Evolutionary conservation across 1,140 invertebrate species (phyloP).

Genomic region (Zaprionus ornatus): DNA sequence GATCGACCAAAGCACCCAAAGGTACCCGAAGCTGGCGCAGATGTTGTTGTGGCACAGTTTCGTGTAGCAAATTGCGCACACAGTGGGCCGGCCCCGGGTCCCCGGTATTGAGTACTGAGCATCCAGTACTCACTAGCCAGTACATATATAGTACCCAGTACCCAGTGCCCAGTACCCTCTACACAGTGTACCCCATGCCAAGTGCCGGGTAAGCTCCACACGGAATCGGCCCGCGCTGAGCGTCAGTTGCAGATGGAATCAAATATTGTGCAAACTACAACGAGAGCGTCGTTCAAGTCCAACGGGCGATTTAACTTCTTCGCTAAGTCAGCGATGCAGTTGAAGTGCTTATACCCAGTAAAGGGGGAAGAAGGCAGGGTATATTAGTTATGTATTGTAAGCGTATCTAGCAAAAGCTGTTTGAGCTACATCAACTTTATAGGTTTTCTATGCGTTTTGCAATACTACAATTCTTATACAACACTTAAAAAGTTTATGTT

Average conservation of each 20-base stretch:
- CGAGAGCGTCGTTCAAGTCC: slow-evolving; percentile 70
- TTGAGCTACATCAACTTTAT: no score
- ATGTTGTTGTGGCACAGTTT: slow-evolving; percentile 72
- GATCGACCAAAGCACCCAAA: slow-evolving; percentile 51
- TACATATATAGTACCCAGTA: not conserved
- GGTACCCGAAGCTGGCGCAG: slow-evolving; percentile 34
- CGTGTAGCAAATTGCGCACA: slow-evolving; percentile 80
- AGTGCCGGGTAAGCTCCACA: not conserved
- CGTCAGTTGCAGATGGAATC: slow-evolving; percentile 71
- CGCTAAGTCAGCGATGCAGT: slow-evolving; percentile 40
- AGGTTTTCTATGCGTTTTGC: no score
- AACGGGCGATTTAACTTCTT: slow-evolving; percentile 58
- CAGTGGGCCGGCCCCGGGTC: slow-evolving; percentile 65
- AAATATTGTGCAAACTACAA: slow-evolving; percentile 82
- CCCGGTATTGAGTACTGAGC: slow-evolving; percentile 30
- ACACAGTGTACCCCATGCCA: not conserved
- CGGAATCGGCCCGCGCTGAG: not conserved
- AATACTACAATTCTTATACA: no score
- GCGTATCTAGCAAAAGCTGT: no score
- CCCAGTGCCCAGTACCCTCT: not conserved
- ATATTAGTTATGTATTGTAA: not conserved
- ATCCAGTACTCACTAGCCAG: slow-evolving; percentile 7
- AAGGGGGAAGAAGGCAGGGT: not conserved
- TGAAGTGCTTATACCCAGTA: slow-evolving; percentile 29
- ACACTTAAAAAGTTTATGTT: no score